Base-by-base conservation (phyloP, 1,140 invertebrate genomes). In the Drosophila athabasca region DNA sequence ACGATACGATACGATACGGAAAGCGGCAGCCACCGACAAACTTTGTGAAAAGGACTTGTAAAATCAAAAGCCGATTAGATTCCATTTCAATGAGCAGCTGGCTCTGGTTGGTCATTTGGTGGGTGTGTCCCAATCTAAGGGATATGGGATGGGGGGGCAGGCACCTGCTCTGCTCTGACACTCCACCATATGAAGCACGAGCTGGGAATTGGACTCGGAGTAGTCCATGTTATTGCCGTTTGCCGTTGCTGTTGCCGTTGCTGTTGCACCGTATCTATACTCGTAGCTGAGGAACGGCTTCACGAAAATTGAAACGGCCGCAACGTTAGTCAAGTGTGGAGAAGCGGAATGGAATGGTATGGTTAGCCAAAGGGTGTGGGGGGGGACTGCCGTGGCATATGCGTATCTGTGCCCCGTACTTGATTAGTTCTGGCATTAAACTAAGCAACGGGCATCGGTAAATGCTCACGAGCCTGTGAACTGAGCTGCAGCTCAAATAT, bases 41-140 rank as follows among this genome's bases (percentile, higher is more conserved):
- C 69, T 82, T 85, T 78, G 74, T 81, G 78, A 82, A 87, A 71
- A 87, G 82, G 82, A 78, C 83, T 87, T 87, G 82, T 78, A 88
- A 83, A 87, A 87, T 87, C 83, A 88, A 87, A 87, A 87, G 83
- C 83, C 83, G 83, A 87, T 87, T 87, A 87, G 79, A 87, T 87
- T 87, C 84, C 79, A 83, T 87, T 87, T 87, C 78, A 82, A 73
- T 88, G 83, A 88, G 83, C 83, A 88, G 70, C 75, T 60, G 72
- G 82, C 79, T 79, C 83, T 79, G 79, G 83, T 82, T 88, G 82
- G 83, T 88, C 82, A 87, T 87, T 87, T 87, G 75, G 29, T 79
- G 70, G 79, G 74, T 55, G 69, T 65, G 64, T 39, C 54, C 41
- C 51, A 46, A 15, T 60, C 39, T 22, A 15, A 19, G 48, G 45